Conservation (phyloP, 2,797 vertebrate genomes). For the Smutsia temminckii region DNA sequence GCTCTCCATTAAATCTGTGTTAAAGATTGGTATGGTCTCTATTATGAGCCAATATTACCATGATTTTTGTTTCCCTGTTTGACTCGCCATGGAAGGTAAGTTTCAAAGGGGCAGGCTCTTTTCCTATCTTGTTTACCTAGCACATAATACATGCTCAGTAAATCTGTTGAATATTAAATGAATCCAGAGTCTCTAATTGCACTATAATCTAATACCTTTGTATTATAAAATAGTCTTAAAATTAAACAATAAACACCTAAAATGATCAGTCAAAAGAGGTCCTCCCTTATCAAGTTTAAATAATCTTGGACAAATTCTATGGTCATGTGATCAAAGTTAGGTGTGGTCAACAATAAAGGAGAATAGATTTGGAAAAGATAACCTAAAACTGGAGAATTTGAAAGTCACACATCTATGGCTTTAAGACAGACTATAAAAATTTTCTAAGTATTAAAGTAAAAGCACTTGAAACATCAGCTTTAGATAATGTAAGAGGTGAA, state of each 20-base stretch:
- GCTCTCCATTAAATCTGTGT: not conserved
- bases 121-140: not conserved
- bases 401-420: not conserved
- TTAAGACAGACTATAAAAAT: not conserved
- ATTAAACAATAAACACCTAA: slow-evolving; percentile 6
- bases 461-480: not conserved
- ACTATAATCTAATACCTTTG: not conserved
- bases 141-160: not conserved
- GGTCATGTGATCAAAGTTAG: not conserved
- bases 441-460: not conserved
- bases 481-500: not conserved
- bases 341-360: not conserved
- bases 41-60: not conserved
- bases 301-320: not conserved
- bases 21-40: not conserved
- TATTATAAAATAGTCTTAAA: slow-evolving; percentile 31
- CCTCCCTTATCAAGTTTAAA: not conserved
- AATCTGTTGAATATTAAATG: not conserved
- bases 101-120: not conserved
- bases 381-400: not conserved
- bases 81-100: not conserved
- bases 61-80: not conserved
- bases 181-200: not conserved
- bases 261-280: not conserved
- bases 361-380: not conserved